A percentile compares a stretch with the other conserved stretches of the same genome.
Evolutionary conservation across 2,888 invertebrate genomes (phyloP).

Genomic region (Limnephilus lunatus): DNA sequence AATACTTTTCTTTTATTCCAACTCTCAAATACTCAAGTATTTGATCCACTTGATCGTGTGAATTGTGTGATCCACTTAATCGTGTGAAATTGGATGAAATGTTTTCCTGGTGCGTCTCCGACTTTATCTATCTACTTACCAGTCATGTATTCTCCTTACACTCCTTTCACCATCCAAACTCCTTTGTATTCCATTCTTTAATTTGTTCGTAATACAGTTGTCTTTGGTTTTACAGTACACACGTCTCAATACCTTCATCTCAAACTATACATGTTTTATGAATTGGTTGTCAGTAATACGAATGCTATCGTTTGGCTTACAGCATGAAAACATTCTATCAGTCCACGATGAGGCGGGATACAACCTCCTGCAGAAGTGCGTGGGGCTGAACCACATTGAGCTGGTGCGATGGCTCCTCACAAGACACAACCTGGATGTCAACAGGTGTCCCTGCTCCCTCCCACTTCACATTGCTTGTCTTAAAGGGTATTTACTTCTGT

Average conservation of each 20-base stretch:
- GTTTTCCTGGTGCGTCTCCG: too few species aligned
- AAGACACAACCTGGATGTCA: conserved; percentile 81
- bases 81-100: too few species aligned
- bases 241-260: background rate
- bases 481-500: conserved; percentile 75
- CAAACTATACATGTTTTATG: background rate
- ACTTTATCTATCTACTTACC: too few species aligned
- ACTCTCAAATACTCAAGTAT: too few species aligned
- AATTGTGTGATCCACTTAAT: too few species aligned
- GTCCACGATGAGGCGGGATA: conserved; percentile 83
- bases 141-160: too few species aligned
- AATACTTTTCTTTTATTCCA: too few species aligned
- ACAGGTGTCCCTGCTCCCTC: conserved; percentile 84
- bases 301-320: conserved; percentile 48
- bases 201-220: too few species aligned
- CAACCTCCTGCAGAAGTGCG: conserved; percentile 85
- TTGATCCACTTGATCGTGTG: too few species aligned
- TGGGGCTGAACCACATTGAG: conserved; percentile 84
- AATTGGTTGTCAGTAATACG: background rate
- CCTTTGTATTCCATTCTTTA: too few species aligned
- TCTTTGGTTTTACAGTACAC: too few species aligned
- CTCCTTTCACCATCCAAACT: background rate
- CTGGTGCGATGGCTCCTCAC: conserved; percentile 83
- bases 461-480: conserved; percentile 86
- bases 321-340: conserved; percentile 83